Evolutionary conservation across 2,888 invertebrate genomes (phyloP).

Genomic region (Meteorus cinctellus): DNA sequence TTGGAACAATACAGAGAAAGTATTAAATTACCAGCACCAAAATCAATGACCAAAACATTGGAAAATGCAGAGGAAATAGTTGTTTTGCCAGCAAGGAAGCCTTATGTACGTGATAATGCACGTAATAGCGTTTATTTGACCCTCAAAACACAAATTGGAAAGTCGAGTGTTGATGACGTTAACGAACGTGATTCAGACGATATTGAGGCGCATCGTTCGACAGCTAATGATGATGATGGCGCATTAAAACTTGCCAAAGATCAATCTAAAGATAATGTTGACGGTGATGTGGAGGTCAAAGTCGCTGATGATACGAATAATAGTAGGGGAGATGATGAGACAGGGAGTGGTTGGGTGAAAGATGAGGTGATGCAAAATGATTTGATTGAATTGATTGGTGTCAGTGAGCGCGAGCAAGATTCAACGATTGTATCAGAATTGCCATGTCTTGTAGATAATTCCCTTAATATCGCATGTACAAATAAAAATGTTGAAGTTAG

Average conservation of each 20-base stretch:
- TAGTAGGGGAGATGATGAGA: slow-evolving; percentile 11
- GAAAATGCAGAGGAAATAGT: slow-evolving; percentile 59
- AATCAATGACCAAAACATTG: slow-evolving; percentile 22
- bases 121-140: slow-evolving; percentile 67
- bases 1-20: slow-evolving; percentile 67
- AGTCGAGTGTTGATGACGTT: slow-evolving; percentile 37
- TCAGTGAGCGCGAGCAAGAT: slow-evolving; percentile 1
- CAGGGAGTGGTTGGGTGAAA: neutral
- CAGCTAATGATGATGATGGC: slow-evolving; percentile 28
- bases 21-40: slow-evolving; percentile 64
- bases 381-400: neutral
- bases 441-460: neutral
- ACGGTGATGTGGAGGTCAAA: slow-evolving; percentile 58
- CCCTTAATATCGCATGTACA: neutral
- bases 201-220: slow-evolving; percentile 35
- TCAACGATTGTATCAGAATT: neutral
- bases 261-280: slow-evolving; percentile 60
- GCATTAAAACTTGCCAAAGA: slow-evolving; percentile 51
- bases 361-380: neutral
- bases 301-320: slow-evolving; percentile 46
- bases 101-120: slow-evolving; percentile 66
- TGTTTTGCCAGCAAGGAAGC: slow-evolving; percentile 63
- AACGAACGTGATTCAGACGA: slow-evolving; percentile 42
- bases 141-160: slow-evolving; percentile 55
- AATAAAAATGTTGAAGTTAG: neutral